Evolutionary conservation across 2,888 invertebrate genomes (phyloP).

Genomic region (Heliconius hortense): DNA sequence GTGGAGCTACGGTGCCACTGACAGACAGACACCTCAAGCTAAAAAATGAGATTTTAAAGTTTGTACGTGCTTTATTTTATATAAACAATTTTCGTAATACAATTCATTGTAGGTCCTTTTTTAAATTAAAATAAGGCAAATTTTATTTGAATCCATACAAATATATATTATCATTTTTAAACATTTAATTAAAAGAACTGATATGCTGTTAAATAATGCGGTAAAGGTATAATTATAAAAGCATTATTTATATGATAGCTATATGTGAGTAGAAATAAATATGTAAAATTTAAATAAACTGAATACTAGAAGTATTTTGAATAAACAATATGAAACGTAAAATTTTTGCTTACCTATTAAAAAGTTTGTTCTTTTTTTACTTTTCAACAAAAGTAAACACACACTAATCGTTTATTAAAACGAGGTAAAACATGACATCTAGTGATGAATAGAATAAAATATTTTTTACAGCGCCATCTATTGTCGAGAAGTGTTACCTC

Average conservation of each 20-base stretch:
- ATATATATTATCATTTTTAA: background rate
- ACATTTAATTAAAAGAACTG: background rate
- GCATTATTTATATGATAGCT: background rate
- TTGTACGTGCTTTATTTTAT: too few relatives aligned
- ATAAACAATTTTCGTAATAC: too few relatives aligned
- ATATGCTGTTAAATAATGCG: background rate
- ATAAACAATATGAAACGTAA: background rate
- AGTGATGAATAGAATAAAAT: constrained; percentile 10
- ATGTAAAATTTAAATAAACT: background rate
- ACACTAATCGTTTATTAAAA: background rate
- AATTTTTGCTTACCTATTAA: background rate
- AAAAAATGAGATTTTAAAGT: too few relatives aligned
- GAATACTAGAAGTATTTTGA: background rate
- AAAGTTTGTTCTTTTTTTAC: background rate
- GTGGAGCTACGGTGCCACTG: too few relatives aligned
- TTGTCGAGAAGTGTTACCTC: constrained; percentile 44
- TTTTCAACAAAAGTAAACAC: background rate
- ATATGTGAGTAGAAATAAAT: background rate
- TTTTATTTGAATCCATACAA: too few relatives aligned
- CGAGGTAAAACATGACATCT: constrained; percentile 9
- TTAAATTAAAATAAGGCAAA: too few relatives aligned
- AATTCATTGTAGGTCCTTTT: too few relatives aligned
- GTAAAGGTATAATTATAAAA: background rate
- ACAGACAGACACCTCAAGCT: too few relatives aligned
- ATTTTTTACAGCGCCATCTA: constrained; percentile 51